These are phyloP conservation scores for Lasioglossum marginatum DNA, from an alignment of 2,888 invertebrate species.

Conservation along the genomic window DNA sequence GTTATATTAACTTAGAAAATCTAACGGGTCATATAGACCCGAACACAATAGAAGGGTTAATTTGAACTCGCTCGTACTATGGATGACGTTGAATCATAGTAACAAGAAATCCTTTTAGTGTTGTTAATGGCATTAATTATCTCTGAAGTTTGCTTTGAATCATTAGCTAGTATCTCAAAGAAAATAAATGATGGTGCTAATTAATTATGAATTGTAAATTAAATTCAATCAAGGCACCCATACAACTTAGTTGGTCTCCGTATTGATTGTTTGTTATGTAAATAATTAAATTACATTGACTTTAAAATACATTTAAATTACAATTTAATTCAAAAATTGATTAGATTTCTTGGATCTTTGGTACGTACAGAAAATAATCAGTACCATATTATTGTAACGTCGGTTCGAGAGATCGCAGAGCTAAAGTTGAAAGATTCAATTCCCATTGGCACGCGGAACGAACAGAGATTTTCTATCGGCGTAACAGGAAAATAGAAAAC, in stretches of 20 bases:
- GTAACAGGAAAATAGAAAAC: constrained; percentile 55
- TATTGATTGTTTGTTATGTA: neutral
- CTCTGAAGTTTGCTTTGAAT: neutral
- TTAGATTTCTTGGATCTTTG: neutral
- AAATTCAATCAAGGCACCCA: neutral
- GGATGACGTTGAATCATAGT: neutral
- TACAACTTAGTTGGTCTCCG: neutral
- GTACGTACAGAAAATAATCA: no score
- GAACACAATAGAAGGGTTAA: no score
- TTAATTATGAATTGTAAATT: neutral
- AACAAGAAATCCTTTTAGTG: neutral
- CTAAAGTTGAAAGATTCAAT: neutral
- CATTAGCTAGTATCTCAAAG: neutral
- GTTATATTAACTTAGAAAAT: no score
- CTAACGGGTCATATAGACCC: no score
- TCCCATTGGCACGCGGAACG: constrained; percentile 27
- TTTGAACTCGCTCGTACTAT: neutral
- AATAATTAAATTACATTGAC: neutral
- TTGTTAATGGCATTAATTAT: neutral
- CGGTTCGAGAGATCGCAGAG: neutral
- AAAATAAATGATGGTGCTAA: neutral
- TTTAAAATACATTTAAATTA: no score
- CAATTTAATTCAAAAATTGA: neutral
- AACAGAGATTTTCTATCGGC: constrained; percentile 44
- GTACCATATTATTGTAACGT: neutral